phyloP scores from a whole-genome alignment of 92 coral and sea anemone species.

The Siderastrea radians region DNA sequence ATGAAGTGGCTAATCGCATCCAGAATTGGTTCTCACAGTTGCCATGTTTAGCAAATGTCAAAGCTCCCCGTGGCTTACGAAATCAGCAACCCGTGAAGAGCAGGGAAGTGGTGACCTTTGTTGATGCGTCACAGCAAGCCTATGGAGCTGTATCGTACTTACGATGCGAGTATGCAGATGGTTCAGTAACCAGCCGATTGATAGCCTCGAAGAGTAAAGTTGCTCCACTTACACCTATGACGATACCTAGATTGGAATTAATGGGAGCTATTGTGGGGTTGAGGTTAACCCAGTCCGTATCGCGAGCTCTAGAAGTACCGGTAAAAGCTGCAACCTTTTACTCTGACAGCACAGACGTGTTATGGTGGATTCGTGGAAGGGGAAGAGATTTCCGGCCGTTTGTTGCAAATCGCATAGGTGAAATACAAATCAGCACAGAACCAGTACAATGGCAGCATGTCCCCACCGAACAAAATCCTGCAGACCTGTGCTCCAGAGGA shows the following conservation, averaged over 20 bases:
- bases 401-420: slow-evolving; percentile 80
- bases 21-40: slow-evolving; percentile 63
- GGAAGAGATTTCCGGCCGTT: slow-evolving; percentile 71
- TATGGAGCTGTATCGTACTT: slow-evolving; percentile 70
- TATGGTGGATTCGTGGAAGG: slow-evolving; percentile 81
- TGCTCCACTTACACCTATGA: slow-evolving; percentile 57
- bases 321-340: slow-evolving; percentile 53
- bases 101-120: slow-evolving; percentile 64
- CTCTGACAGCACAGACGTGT: slow-evolving; percentile 71
- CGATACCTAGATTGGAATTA: slow-evolving; percentile 71
- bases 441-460: slow-evolving; percentile 79
- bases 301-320: slow-evolving; percentile 45
- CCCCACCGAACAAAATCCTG: slow-evolving; percentile 65
- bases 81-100: slow-evolving; percentile 41
- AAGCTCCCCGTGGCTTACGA: slow-evolving; percentile 62
- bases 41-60: slow-evolving; percentile 38
- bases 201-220: slow-evolving; percentile 69
- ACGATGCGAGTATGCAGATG: slow-evolving; percentile 55
- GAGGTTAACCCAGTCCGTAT: slow-evolving; percentile 61
- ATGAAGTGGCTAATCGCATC: slow-evolving; percentile 48
- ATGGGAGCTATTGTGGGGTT: slow-evolving; percentile 68
- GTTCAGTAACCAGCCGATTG: slow-evolving; percentile 41
- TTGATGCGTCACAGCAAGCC: slow-evolving; percentile 77
- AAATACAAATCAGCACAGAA: slow-evolving; percentile 65
- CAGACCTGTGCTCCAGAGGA: slow-evolving; percentile 66